Conservation (phyloP, 2,888 invertebrate species). For the Agrotis exclamationis region DNA sequence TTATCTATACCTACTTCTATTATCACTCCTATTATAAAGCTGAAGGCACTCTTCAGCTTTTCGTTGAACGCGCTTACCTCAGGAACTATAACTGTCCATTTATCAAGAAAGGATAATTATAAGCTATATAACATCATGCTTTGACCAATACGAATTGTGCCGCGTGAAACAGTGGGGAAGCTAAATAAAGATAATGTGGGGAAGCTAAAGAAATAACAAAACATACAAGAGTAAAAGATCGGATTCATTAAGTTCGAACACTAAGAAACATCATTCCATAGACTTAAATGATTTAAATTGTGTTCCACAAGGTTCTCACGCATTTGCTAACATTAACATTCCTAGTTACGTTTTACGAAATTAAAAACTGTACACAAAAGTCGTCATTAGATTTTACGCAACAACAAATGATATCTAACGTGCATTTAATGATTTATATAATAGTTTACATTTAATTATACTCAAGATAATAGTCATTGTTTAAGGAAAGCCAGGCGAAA, state of each 20-base stretch:
- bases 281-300: conserved; percentile 6
- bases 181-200: conserved; percentile 8
- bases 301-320: conserved; percentile 37
- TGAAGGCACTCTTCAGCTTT: too few relatives aligned
- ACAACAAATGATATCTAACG: conserved; percentile 63
- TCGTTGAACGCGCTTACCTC: too few relatives aligned
- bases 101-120: too few relatives aligned
- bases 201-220: conserved; percentile 5
- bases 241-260: background rate
- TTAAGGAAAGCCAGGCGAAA: conserved; percentile 57
- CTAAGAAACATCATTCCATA: conserved; percentile 7
- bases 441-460: conserved; percentile 61
- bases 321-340: conserved; percentile 43
- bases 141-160: too few relatives aligned
- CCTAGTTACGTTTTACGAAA: conserved; percentile 57
- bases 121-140: too few relatives aligned
- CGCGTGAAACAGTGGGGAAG: too few relatives aligned
- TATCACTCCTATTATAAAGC: too few relatives aligned
- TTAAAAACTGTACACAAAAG: conserved; percentile 56
- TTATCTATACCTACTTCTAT: too few relatives aligned
- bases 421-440: conserved; percentile 66
- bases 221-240: conserved; percentile 10
- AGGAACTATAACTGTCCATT: too few relatives aligned
- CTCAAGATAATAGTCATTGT: conserved; percentile 57
- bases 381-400: conserved; percentile 65